phyloP scores from a whole-genome alignment of 2,113 vertebrate species.

The Carassius auratus region DNA sequence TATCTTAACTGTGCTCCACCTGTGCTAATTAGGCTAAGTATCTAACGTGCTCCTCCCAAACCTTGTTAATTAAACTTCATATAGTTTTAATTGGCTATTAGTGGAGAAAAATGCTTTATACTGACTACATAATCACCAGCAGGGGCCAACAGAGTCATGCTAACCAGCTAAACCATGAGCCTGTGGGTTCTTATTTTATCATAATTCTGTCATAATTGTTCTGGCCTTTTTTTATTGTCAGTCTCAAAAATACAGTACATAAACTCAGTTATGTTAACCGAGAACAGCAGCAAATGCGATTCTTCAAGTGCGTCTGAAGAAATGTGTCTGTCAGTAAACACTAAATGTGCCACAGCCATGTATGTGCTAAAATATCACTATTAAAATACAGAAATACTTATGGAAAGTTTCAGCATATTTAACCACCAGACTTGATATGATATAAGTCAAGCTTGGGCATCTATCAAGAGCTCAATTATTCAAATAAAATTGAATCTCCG shows the following conservation, averaged over 20 bases:
- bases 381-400: background rate
- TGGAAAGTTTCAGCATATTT: background rate
- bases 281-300: background rate
- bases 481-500: background rate
- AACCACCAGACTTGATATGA: background rate
- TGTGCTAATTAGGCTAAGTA: too few species aligned
- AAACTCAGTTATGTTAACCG: background rate
- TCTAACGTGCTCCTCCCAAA: too few species aligned
- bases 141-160: background rate
- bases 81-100: background rate
- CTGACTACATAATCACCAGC: background rate
- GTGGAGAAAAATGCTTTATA: background rate
- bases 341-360: background rate
- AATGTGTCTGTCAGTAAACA: background rate
- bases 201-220: background rate
- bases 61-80: too few species aligned
- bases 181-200: background rate
- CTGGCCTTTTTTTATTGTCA: background rate
- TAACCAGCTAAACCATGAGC: background rate
- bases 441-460: background rate
- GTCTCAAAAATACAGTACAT: slow-evolving; percentile 14
- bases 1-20: too few species aligned
- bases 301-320: background rate
- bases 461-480: background rate
- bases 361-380: background rate